phyloP scores from a whole-genome alignment of 2,888 invertebrate genomes.

The Ophioninae sp. region DNA sequence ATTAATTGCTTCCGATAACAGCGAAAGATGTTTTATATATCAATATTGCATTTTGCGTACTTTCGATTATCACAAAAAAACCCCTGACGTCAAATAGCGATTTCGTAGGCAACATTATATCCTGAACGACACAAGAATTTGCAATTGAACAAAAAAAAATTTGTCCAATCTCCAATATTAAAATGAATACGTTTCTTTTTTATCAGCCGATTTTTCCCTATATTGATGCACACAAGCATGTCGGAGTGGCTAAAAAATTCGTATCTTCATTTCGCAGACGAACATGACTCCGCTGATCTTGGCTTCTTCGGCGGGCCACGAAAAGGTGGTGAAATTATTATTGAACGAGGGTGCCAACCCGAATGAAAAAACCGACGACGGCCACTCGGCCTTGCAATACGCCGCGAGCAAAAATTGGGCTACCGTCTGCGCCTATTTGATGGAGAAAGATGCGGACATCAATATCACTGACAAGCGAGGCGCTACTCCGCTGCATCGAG shows the following conservation, averaged over 20 bases:
- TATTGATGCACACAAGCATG: background rate
- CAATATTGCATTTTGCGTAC: background rate
- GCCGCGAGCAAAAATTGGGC: slow-evolving; percentile 92
- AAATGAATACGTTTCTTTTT: background rate
- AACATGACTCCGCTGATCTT: slow-evolving; percentile 90
- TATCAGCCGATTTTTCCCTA: background rate
- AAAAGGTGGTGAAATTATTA: slow-evolving; percentile 86
- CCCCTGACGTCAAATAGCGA: background rate
- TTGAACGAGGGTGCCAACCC: slow-evolving; percentile 87
- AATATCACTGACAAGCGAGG: slow-evolving; percentile 87
- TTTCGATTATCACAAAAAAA: background rate
- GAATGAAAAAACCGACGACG: slow-evolving; percentile 87
- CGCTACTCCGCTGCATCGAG: slow-evolving; percentile 90
- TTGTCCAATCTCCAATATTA: background rate
- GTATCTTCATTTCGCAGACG: slow-evolving; percentile 78
- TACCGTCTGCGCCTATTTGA: slow-evolving; percentile 86
- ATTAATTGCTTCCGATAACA: background rate
- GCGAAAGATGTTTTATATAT: background rate
- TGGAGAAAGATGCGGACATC: slow-evolving; percentile 86
- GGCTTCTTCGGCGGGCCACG: slow-evolving; percentile 89
- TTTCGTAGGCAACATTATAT: background rate
- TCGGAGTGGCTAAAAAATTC: background rate
- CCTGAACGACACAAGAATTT: background rate
- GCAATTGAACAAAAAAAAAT: background rate
- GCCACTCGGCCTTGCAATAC: slow-evolving; percentile 92